Evolutionary conservation across 2,113 vertebrate genomes (phyloP), one percentile per base, ranked within the genome.

Genomic region (Centropristis striata): DNA sequence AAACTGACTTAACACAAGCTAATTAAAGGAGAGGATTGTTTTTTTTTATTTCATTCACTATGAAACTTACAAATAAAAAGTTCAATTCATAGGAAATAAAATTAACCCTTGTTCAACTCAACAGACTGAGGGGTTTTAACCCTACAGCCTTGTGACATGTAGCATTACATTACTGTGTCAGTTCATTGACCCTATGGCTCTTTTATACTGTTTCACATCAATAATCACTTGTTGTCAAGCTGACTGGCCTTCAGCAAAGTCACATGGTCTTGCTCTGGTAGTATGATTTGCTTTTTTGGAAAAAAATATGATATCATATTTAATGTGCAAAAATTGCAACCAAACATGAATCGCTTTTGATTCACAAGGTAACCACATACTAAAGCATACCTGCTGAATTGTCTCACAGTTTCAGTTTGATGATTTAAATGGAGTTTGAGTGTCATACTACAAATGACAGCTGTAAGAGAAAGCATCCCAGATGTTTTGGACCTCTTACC

Each of bases 401-500:
- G n/a, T n/a, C n/a, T n/a, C n/a, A 28, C 25, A 47, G 13, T 70
- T 32, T 25, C 10, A 44, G 15, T 55, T 71, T 21, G 13, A 53
- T 44, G 1, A 28, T 60, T 50, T 59, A 4, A 42, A 23, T 44
- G 36, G 5, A 15, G 41, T 63, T 46, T 47, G 23, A 36, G 28
- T 49, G 9, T 2, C 9, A 39, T 9, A 13, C 20, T 49, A 14
- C 12, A 36, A 51, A n/a, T 13, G 25, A 47, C 18, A 20, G 10
- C n/a, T 18, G 15, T 20, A 60, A 50, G n/a, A 27, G 11, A 27
- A 54, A 5, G 14, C 13, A 23, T 61, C 6, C n/a, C 12, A 2
- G 18, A 27, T 20, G n/a, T n/a, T 63, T 13, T 70, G 12, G 8
- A 59, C 21, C 0, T 59, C 75, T 88, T 83, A 98, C 98, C 98